Base-by-base conservation (phyloP, 2,113 vertebrate species). In the Morone saxatilis region DNA sequence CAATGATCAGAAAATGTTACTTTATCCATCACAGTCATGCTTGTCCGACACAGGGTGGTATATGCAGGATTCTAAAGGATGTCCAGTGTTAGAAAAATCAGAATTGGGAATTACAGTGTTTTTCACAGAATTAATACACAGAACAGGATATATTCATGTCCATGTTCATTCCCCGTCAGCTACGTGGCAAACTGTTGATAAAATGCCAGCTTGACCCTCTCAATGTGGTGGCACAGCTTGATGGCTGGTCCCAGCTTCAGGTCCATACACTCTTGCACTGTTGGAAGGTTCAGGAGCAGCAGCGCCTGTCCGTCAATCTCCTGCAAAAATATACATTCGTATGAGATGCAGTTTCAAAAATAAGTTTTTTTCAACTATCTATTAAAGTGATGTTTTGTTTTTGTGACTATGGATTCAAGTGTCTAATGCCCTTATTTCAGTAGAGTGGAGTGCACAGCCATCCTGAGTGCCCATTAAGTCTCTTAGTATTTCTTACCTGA, bases 221-320 rank as follows among this genome's bases (percentile, higher is more conserved):
- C 98, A 36, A 99, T 98, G 90, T 99, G 98, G 93, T 99, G 98
- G 94, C 98, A 99, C 87, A 99, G 96, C 94, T 98, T 99, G 90
- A 99, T 98, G 87, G 98, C 98, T 12, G 97, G 97, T 79, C 98
- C 98, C 86, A 99, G 93, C 93, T 99, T 99, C 93, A 99, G 96
- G 94, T 99, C 98, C 98, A 99, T 99, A 85, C 98, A 99, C 94
- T 99, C 98, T 93, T 99, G 98, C 84, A 99, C 97, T 0, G 98
- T 99, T 10, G 98, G 97, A 75, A 99, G 97, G 69, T 98, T 99
- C 73, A 99, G 96, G 87, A 99, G 96, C 79, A 99, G 95, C 76
- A 99, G 95, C 5, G 98, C 98, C 90, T 99, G 98, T 76, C 98
- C 98, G n/a, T 99, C 98, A 2, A 99, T 99, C 92, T 99, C 98